Evolutionary conservation across 2,888 invertebrate genomes (phyloP), one percentile per base, ranked within the genome.

Genomic region (Thera britannica): DNA sequence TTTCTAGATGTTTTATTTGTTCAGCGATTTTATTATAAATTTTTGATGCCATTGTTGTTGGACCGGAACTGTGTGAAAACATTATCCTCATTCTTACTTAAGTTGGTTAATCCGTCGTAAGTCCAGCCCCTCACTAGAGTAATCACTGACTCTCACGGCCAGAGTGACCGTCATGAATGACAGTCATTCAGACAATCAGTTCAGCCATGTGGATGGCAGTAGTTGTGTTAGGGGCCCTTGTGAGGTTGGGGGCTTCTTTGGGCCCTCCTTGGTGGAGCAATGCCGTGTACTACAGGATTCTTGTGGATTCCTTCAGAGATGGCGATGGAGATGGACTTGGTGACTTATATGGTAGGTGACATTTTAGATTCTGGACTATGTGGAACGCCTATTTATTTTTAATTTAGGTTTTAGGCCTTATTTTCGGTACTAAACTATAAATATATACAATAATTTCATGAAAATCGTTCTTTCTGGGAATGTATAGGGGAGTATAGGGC

Each of bases 221-320:
- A 73, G 76, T 90, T 71, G 84, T 84, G 76, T 72, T 83, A 61
- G 70, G 79, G n/a, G 65, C 74, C 9, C 48, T 79, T 56, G 62
- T 68, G 38, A 66, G 72, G 57, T 58, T 71, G 59, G 78, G 69
- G 6, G 52, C n/a, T 34, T 12, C 73, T 70, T 34, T 74, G 66
- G 12, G 66, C 63, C 0, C 66, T 9, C 83, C 81, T 2, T 98
- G 98, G 98, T 98, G 97, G 96, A 94, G 96, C 80, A 96, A 94
- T 51, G 95, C 96, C 0, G 95, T 97, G 23, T 95, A 97, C 77
- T 98, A 99, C 87, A 96, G 98, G 84, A 94, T 98, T 46, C 95
- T 97, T 80, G 96, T 97, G 0, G 95, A 97, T 74, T 97, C 98
- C 0, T 98, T 97, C 89, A 96, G 95, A 82, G 98, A 99, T 85